These are phyloP conservation scores for Notospermus geniculatus DNA, from an alignment of 1,140 invertebrate genomes.

Conservation along the genomic window DNA sequence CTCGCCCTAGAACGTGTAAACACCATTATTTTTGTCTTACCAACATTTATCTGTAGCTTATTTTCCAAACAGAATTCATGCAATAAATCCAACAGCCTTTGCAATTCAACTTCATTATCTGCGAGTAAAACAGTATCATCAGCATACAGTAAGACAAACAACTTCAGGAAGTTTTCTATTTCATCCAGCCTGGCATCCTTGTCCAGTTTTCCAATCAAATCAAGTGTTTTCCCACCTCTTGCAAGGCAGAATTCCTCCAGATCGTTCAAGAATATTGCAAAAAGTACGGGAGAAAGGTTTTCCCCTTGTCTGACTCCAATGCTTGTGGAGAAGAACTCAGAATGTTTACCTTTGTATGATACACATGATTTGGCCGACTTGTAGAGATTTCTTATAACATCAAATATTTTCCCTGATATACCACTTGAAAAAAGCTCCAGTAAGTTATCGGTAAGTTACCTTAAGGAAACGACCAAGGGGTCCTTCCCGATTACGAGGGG, in stretches of 20 bases:
- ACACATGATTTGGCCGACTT: background rate
- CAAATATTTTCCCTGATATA: background rate
- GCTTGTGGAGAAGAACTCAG: background rate
- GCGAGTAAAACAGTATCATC: background rate
- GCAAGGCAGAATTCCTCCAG: background rate
- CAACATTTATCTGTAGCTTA: too few relatives aligned
- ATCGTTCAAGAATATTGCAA: slow-evolving; percentile 3
- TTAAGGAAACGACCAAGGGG: too few relatives aligned
- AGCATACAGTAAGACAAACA: background rate
- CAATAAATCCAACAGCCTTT: too few relatives aligned
- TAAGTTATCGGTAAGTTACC: too few relatives aligned
- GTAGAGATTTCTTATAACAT: background rate
- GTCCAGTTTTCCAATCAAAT: too few relatives aligned
- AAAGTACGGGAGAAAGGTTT: background rate
- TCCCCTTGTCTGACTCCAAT: background rate
- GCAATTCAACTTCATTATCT: background rate
- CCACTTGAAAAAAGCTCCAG: too few relatives aligned
- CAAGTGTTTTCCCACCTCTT: background rate
- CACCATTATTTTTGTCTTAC: too few relatives aligned
- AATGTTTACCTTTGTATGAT: background rate
- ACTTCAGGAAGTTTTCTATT: background rate
- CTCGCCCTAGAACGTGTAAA: too few relatives aligned
- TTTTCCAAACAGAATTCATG: too few relatives aligned
- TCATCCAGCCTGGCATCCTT: background rate
- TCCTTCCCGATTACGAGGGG: too few relatives aligned